A percentile compares a stretch with the other conserved stretches of the same genome.
Conservation (phyloP, 2,888 invertebrate species). For the Penaeus monodon region DNA sequence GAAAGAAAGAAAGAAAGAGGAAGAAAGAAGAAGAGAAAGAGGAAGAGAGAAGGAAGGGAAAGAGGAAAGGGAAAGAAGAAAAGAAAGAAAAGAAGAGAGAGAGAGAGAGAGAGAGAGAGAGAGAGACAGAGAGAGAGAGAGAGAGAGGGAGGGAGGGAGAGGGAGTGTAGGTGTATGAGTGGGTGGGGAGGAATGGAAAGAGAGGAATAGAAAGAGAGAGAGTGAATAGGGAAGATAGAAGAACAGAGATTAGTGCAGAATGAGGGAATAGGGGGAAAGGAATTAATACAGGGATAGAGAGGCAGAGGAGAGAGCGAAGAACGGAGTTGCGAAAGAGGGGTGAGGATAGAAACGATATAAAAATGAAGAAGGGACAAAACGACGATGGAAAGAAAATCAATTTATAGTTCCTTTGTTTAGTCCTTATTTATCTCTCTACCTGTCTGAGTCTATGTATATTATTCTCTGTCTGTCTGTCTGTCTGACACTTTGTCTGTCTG, state of each 20-base stretch:
- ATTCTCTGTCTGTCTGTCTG: too few species aligned
- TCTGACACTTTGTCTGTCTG: too few species aligned
- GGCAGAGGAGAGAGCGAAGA: not conserved
- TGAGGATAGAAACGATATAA: not conserved
- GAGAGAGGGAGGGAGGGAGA: not conserved
- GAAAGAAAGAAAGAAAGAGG: too few species aligned
- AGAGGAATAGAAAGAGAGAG: not conserved
- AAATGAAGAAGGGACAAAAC: too few species aligned
- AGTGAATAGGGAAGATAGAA: not conserved
- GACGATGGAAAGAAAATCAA: too few species aligned
- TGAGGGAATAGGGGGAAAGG: not conserved
- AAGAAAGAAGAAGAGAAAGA: not conserved
- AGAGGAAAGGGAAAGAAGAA: not conserved
- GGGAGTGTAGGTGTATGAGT: too few species aligned
- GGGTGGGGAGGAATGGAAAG: not conserved
- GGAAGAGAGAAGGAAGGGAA: not conserved
- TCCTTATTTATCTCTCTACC: too few species aligned
- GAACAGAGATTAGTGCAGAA: not conserved
- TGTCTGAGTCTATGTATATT: too few species aligned
- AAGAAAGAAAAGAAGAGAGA: not conserved
- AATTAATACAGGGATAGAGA: too few species aligned
- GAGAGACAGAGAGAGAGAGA: not conserved
- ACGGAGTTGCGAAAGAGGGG: not conserved
- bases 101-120: too few species aligned
- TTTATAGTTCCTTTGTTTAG: too few species aligned